phyloP scores from a whole-genome alignment of 2,888 invertebrate species.

The Mantis religiosa region DNA sequence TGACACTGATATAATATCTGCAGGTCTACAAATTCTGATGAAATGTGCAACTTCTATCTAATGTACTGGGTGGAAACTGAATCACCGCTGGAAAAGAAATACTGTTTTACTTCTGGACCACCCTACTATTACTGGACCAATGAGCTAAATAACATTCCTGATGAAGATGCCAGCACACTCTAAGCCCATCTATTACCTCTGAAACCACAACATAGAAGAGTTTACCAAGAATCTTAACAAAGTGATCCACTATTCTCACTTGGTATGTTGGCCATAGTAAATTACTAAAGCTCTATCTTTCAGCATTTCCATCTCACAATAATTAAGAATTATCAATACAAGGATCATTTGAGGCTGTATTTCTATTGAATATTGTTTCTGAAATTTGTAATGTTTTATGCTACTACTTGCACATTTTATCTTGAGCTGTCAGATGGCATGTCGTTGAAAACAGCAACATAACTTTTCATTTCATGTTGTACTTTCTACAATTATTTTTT shows the following conservation, averaged over 20 bases:
- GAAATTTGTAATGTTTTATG: not conserved
- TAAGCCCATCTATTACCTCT: not conserved
- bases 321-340: not conserved
- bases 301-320: not conserved
- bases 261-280: not conserved
- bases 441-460: too few relatives aligned
- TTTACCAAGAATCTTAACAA: not conserved
- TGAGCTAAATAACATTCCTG: constrained; percentile 70
- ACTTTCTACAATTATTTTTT: too few relatives aligned
- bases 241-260: not conserved
- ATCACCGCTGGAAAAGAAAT: constrained; percentile 69
- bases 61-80: constrained; percentile 86
- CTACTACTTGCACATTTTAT: not conserved
- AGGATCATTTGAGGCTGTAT: not conserved
- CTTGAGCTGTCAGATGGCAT: too few relatives aligned
- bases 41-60: constrained; percentile 95
- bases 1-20: constrained; percentile 30
- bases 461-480: too few relatives aligned
- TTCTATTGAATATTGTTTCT: not conserved
- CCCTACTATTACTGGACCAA: constrained; percentile 80
- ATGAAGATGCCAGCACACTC: constrained; percentile 60
- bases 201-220: not conserved
- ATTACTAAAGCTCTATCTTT: not conserved
- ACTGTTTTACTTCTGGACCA: constrained; percentile 80
- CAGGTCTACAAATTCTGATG: constrained; percentile 79